Evolutionary conservation across 2,888 invertebrate genomes (phyloP), one percentile per base, ranked within the genome.

Genomic region (Melikaiella ostensackeni): DNA sequence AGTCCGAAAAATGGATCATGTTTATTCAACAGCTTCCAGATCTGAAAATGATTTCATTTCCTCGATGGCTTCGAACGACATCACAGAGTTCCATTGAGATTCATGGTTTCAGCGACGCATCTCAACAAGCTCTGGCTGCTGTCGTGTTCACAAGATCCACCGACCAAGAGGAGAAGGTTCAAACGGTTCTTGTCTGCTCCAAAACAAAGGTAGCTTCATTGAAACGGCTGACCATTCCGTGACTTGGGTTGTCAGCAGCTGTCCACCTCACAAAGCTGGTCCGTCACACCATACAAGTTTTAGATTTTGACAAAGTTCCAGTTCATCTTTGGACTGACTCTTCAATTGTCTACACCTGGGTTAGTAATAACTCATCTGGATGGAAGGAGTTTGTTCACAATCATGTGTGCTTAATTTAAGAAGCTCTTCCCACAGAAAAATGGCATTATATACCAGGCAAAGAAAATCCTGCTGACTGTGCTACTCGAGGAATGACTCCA

Each of bases 311-410:
- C 0, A 24, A 30, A 4, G 9, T 19, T 9, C 21, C 35, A 2
- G 27, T 61, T 21, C 24, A 75, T 30, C 38, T 75, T 1, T 77
- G 76, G 77, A 80, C 80, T 0, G 77, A 78, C 19, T 74, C 79
- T 9, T 16, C 74, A 0, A 76, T 80, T 0, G 46, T 46, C 2
- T 30, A 57, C 24, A 74, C 75, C 8, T 76, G 79, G 77, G 38
- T 80, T 1, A 75, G 74, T n/a, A 59, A 50, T 59, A 66, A 77
- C 8, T 74, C 76, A 3, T 77, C 74, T 19, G 30, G 76, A 11
- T 80, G 77, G 78, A 76, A 78, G 50, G 76, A 78, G 1, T 80
- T 70, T 24, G 55, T 78, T 3, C 66, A 76, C 11, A 78, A 76
- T 62, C 38, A 78, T 24, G 76, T 78, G 4, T 73, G 74, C 50